Conservation (phyloP, 2,888 invertebrate genomes). For the Cantharis lateralis region DNA sequence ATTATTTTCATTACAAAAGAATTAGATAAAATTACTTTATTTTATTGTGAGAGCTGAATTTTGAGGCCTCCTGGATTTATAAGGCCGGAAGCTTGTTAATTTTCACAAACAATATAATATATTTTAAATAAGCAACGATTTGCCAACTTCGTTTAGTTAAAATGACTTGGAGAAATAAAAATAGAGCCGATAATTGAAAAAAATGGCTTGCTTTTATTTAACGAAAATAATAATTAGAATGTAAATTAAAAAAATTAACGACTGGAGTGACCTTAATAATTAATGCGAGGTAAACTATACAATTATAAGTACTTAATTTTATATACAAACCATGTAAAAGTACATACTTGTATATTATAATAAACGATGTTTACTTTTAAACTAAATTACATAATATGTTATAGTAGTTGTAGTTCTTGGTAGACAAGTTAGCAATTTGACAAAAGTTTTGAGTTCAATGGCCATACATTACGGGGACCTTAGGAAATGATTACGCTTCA, state of each 20-base stretch:
- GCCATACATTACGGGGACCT: conserved; percentile 9
- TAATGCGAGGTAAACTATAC: background rate
- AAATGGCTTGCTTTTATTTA: background rate
- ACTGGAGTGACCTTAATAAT: background rate
- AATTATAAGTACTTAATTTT: background rate
- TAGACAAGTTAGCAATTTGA: conserved; percentile 1
- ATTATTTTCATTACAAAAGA: too few species aligned
- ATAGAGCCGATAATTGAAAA: background rate
- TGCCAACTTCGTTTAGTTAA: background rate
- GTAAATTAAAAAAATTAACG: background rate
- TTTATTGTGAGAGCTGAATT: too few species aligned
- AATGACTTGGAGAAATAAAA: background rate
- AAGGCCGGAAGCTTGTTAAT: too few species aligned
- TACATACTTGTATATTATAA: background rate
- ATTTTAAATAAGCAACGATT: too few species aligned
- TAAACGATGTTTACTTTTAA: background rate
- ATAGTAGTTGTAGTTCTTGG: background rate
- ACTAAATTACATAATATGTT: background rate
- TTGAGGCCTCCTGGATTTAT: too few species aligned
- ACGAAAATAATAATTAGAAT: background rate
- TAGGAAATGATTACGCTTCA: conserved; percentile 19
- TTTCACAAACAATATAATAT: too few species aligned
- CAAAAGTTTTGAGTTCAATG: conserved; percentile 16
- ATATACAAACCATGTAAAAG: background rate
- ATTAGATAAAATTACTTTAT: too few species aligned